Conservation (phyloP, 92 coral and sea anemone species). For the Parazoanthus swiftii region DNA sequence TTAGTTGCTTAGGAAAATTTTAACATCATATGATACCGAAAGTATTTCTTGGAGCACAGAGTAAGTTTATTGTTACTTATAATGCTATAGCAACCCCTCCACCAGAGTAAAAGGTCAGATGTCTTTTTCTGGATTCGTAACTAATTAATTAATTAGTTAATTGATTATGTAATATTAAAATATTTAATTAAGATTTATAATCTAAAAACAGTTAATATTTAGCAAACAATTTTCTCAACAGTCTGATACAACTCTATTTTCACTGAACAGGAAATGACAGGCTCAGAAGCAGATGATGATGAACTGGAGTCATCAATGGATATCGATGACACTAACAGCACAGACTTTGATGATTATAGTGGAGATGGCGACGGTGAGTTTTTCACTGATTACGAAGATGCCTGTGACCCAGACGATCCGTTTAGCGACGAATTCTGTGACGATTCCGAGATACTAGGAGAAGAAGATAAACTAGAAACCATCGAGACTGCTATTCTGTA, state of each 20-base stretch:
- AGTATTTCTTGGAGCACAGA: too few relatives aligned
- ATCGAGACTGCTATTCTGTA: conserved; percentile 34
- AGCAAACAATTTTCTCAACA: background rate
- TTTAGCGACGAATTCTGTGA: conserved; percentile 32
- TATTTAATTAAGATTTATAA: too few relatives aligned
- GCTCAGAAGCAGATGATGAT: background rate
- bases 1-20: too few relatives aligned
- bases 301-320: background rate
- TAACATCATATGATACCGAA: too few relatives aligned
- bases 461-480: conserved; percentile 30
- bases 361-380: background rate
- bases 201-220: too few relatives aligned
- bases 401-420: conserved; percentile 10
- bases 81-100: too few relatives aligned
- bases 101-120: too few relatives aligned
- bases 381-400: conserved; percentile 9
- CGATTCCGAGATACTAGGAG: conserved; percentile 35
- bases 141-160: too few relatives aligned
- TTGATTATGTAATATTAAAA: too few relatives aligned
- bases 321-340: too few relatives aligned
- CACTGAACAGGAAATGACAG: conserved; percentile 10
- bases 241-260: background rate
- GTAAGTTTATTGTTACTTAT: too few relatives aligned
- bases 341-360: background rate
- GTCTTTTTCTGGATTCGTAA: too few relatives aligned